Percentiles rank a stretch among this genome's conserved stretches.
phyloP scores from a whole-genome alignment of 1,140 invertebrate genomes.

The Camponotus pennsylvanicus region DNA sequence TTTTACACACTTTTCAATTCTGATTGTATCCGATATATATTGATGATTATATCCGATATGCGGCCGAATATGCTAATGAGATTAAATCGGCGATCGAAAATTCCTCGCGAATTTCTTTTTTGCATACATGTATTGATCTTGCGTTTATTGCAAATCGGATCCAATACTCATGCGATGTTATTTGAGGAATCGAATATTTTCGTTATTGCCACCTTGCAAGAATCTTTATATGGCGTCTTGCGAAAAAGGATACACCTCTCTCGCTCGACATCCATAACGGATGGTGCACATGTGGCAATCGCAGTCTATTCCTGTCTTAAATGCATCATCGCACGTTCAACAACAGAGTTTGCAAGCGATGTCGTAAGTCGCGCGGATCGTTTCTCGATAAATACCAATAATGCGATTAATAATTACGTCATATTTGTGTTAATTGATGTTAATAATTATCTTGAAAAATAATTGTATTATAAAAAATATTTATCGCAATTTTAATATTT shows the following conservation, averaged over 20 bases:
- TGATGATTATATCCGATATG: background rate
- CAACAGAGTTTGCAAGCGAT: background rate
- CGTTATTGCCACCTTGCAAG: background rate
- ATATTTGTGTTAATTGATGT: conserved; percentile 5
- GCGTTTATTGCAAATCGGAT: conserved; percentile 21
- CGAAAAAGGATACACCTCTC: conserved; percentile 24
- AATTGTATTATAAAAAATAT: background rate
- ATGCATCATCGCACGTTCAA: conserved; percentile 25
- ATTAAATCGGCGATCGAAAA: conserved; percentile 45
- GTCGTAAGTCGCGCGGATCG: conserved; percentile 4
- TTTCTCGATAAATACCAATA: conserved; percentile 7
- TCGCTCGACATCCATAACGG: conserved; percentile 35
- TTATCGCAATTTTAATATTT: background rate
- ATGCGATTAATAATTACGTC: conserved; percentile 1
- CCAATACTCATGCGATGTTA: background rate
- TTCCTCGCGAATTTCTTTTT: background rate
- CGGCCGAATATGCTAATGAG: conserved; percentile 54
- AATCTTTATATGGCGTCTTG: conserved; percentile 28
- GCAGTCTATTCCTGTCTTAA: conserved; percentile 26
- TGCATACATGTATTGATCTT: background rate
- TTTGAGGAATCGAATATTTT: background rate
- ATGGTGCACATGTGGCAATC: conserved; percentile 37
- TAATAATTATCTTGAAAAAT: background rate
- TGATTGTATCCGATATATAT: background rate
- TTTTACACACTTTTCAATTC: conserved; percentile 25